Percentiles rank a stretch among this genome's conserved stretches.
Conservation (phyloP, 2,113 vertebrate genomes). For the Paraplagusia blochii region DNA sequence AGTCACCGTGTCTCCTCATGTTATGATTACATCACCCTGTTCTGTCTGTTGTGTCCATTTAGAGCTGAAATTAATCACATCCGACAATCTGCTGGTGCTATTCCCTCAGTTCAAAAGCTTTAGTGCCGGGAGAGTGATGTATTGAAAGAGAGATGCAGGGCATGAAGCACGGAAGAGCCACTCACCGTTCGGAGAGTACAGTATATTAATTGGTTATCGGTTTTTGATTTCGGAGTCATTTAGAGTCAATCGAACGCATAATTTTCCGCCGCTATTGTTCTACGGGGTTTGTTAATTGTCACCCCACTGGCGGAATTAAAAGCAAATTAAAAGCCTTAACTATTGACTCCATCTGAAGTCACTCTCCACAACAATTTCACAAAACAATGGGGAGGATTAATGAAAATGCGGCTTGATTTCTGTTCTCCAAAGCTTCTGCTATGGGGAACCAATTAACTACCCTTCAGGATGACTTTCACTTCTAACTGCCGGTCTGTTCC, state of each 20-base stretch:
- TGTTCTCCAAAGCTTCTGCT: constrained; percentile 77
- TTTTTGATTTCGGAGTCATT: constrained; percentile 76
- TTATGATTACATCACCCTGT: constrained; percentile 76
- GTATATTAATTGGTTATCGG: constrained; percentile 73
- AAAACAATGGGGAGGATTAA: constrained; percentile 81
- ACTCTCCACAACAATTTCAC: constrained; percentile 77
- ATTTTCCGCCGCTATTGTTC: constrained; percentile 73
- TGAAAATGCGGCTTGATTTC: constrained; percentile 81
- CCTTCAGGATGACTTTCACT: constrained; percentile 85
- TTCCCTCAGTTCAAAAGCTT: constrained; percentile 63
- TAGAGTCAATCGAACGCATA: constrained; percentile 65
- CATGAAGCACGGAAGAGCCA: constrained; percentile 49
- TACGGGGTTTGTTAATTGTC: constrained; percentile 75
- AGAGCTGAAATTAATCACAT: constrained; percentile 79
- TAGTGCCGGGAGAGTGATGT: constrained; percentile 29
- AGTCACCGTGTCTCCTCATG: constrained; percentile 73
- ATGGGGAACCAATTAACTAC: constrained; percentile 83
- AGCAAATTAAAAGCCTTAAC: constrained; percentile 81
- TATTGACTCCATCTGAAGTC: constrained; percentile 80
- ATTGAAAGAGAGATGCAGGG: constrained; percentile 31
- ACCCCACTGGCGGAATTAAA: constrained; percentile 75
- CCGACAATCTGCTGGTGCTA: constrained; percentile 64
- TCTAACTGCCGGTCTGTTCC: constrained; percentile 78
- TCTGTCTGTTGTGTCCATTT: constrained; percentile 79
- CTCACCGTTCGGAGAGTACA: constrained; percentile 66